These are phyloP conservation scores for Glandiceps talaboti DNA, from an alignment of 53 echinoderm and acorn worm species.

Conservation along the genomic window DNA sequence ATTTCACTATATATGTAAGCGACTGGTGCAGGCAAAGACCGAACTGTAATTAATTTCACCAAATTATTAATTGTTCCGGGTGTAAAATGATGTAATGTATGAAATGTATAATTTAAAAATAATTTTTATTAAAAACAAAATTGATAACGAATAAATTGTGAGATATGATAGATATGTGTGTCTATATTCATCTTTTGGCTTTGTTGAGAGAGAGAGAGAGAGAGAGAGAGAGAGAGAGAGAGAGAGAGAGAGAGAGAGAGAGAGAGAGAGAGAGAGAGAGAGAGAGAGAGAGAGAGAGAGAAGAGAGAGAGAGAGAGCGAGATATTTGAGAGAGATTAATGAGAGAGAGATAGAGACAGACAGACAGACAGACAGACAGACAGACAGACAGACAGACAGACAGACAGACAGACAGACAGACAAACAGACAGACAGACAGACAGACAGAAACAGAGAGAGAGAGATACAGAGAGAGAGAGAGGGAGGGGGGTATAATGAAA, in stretches of 20 bases:
- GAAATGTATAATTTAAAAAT: too few relatives aligned
- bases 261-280: conserved; percentile 1
- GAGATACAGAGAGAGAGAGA: background rate
- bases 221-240: conserved; percentile 1
- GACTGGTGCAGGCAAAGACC: too few relatives aligned
- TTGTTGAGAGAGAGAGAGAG: background rate
- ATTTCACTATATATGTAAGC: too few relatives aligned
- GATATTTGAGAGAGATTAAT: too few relatives aligned
- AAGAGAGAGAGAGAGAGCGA: background rate
- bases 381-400: background rate
- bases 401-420: background rate
- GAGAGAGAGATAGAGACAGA: background rate
- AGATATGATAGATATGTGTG: too few relatives aligned
- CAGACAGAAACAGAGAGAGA: background rate
- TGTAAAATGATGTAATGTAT: too few relatives aligned
- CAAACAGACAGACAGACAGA: background rate
- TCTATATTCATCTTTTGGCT: too few relatives aligned
- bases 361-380: background rate
- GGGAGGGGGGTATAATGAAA: background rate
- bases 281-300: background rate
- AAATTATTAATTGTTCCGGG: too few relatives aligned
- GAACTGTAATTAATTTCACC: too few relatives aligned
- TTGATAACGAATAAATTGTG: too few relatives aligned
- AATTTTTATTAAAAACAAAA: too few relatives aligned
- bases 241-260: conserved; percentile 1